Conservation (phyloP, 1,140 invertebrate genomes). For the Cydia amplana region DNA sequence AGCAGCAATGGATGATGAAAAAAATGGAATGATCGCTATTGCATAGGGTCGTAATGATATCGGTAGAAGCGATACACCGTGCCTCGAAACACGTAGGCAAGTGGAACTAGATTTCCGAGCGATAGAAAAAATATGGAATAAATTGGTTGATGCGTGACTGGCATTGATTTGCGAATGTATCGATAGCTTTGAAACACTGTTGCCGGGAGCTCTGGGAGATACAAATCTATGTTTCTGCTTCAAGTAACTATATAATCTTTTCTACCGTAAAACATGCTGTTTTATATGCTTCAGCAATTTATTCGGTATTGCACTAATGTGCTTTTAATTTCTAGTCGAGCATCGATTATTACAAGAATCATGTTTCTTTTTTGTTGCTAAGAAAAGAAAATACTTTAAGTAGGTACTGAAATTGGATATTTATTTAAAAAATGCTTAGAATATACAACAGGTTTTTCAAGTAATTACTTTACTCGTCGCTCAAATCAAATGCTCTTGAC, state of each 20-base stretch:
- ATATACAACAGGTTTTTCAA: neutral
- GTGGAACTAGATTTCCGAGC: conserved; percentile 49
- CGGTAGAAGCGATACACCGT: conserved; percentile 37
- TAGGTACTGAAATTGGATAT: neutral
- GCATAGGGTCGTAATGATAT: neutral
- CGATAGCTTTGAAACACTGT: neutral
- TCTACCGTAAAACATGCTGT: neutral
- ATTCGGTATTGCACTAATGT: conserved; percentile 1
- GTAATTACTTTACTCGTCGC: neutral
- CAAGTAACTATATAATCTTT: conserved; percentile 13
- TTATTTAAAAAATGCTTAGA: neutral
- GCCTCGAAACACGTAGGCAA: conserved; percentile 51
- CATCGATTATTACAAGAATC: neutral
- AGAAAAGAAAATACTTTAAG: neutral
- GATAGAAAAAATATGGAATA: conserved; percentile 53
- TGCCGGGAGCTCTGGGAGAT: neutral
- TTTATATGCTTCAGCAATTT: conserved; percentile 8
- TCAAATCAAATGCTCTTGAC: neutral
- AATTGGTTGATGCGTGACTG: conserved; percentile 34
- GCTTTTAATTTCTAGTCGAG: neutral
- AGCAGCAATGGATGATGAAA: conserved; percentile 37
- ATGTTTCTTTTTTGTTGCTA: conserved; percentile 7
- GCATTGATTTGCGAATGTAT: conserved; percentile 25
- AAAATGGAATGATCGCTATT: conserved; percentile 20
- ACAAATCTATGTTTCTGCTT: conserved; percentile 4